Evolutionary conservation across 2,888 invertebrate genomes (phyloP).

Genomic region (Physocephala rufipes): DNA sequence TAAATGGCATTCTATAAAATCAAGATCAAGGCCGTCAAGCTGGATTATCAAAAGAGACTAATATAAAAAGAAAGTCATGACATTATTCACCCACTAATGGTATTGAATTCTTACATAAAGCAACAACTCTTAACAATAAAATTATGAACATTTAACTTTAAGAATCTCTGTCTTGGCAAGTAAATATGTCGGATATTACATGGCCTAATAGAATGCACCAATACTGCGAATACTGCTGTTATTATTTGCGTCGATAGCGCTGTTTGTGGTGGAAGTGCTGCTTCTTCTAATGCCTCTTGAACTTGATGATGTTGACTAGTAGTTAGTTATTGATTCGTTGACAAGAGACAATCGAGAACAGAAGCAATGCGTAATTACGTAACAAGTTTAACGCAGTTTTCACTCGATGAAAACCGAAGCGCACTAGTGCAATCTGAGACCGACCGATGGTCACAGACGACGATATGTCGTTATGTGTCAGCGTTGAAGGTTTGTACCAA

Average conservation of each 20-base stretch:
- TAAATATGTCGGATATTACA: too few relatives aligned
- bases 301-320: not conserved
- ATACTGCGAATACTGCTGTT: not conserved
- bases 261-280: conserved; percentile 14
- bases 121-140: too few relatives aligned
- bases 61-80: too few relatives aligned
- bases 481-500: not conserved
- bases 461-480: not conserved
- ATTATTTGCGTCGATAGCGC: not conserved
- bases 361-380: conserved; percentile 40
- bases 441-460: not conserved
- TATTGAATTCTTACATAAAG: too few relatives aligned
- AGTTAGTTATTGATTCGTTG: not conserved
- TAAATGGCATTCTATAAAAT: too few relatives aligned
- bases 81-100: too few relatives aligned
- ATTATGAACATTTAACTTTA: too few relatives aligned
- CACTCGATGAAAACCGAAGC: conserved; percentile 1
- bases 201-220: not conserved
- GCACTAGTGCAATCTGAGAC: not conserved
- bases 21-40: too few relatives aligned
- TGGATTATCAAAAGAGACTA: too few relatives aligned
- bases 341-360: conserved; percentile 16
- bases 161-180: too few relatives aligned
- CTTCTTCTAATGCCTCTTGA: not conserved
- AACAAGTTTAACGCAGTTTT: conserved; percentile 32